phyloP scores from a whole-genome alignment of 2,888 invertebrate genomes.

The Linnaemya tessellans region DNA sequence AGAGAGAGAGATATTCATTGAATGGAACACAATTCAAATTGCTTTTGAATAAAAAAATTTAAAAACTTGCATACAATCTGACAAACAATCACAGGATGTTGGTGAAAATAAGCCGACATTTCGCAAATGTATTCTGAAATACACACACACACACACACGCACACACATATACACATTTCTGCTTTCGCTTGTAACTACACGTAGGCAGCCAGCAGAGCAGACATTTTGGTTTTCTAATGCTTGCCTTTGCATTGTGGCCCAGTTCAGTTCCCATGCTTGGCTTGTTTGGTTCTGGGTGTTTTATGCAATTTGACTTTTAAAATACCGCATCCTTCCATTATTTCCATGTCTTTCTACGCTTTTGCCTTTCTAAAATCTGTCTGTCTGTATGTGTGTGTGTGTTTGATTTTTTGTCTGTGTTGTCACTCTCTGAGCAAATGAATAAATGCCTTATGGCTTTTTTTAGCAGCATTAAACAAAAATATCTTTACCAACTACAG shows the following conservation, averaged over 20 bases:
- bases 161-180: background rate
- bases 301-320: slow-evolving; percentile 71
- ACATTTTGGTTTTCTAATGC: slow-evolving; percentile 65
- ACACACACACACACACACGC: background rate
- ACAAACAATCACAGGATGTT: slow-evolving; percentile 20
- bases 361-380: slow-evolving; percentile 18
- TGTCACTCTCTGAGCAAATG: slow-evolving; percentile 65
- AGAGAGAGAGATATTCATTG: slow-evolving; percentile 67
- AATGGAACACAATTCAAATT: slow-evolving; percentile 70
- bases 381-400: background rate
- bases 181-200: slow-evolving; percentile 54
- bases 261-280: slow-evolving; percentile 43
- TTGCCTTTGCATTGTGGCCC: slow-evolving; percentile 32
- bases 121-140: slow-evolving; percentile 56
- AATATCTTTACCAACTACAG: slow-evolving; percentile 3
- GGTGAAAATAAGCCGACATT: slow-evolving; percentile 63
- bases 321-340: slow-evolving; percentile 67
- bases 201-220: slow-evolving; percentile 54
- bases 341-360: slow-evolving; percentile 38
- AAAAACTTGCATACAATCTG: background rate
- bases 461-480: slow-evolving; percentile 54
- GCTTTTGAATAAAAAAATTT: slow-evolving; percentile 51
- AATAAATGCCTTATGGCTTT: slow-evolving; percentile 68
- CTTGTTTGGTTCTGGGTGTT: slow-evolving; percentile 65
- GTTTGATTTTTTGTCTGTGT: background rate